A percentile compares a stretch with the other conserved stretches of the same genome.
Evolutionary conservation across 2,888 invertebrate genomes (phyloP).

Genomic region (Cephus rjabovi): DNA sequence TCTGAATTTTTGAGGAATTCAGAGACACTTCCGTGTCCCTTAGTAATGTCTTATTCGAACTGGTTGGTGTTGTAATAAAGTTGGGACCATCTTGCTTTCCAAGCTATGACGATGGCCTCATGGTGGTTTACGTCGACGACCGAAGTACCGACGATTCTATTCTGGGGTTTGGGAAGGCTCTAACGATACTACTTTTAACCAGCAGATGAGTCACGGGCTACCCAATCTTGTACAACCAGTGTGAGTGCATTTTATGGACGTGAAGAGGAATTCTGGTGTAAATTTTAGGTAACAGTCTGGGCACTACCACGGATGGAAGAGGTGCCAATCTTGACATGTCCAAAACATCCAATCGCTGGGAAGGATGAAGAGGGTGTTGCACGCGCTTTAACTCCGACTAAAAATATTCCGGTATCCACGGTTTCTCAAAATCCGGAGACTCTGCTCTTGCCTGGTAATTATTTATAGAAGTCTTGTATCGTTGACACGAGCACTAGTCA

Average conservation of each 20-base stretch:
- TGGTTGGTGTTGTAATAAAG: neutral
- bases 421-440: constrained; percentile 45
- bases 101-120: neutral
- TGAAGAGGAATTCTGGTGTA: constrained; percentile 15
- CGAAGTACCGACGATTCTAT: constrained; percentile 12
- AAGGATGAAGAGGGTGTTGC: constrained; percentile 53
- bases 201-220: constrained; percentile 11
- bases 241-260: constrained; percentile 3
- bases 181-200: constrained; percentile 13
- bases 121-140: constrained; percentile 4
- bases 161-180: constrained; percentile 2
- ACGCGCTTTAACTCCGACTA: constrained; percentile 57
- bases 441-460: constrained; percentile 55
- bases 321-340: constrained; percentile 74
- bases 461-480: neutral
- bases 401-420: constrained; percentile 46
- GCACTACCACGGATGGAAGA: constrained; percentile 79
- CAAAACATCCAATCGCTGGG: constrained; percentile 61
- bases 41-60: neutral
- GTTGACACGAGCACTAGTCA: too few species aligned
- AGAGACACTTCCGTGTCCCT: neutral
- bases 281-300: constrained; percentile 68
- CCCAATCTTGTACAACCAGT: constrained; percentile 9
- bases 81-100: neutral
- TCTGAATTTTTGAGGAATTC: neutral